phyloP scores from a whole-genome alignment of 1,140 invertebrate species.

The Drosophila baimaii region DNA sequence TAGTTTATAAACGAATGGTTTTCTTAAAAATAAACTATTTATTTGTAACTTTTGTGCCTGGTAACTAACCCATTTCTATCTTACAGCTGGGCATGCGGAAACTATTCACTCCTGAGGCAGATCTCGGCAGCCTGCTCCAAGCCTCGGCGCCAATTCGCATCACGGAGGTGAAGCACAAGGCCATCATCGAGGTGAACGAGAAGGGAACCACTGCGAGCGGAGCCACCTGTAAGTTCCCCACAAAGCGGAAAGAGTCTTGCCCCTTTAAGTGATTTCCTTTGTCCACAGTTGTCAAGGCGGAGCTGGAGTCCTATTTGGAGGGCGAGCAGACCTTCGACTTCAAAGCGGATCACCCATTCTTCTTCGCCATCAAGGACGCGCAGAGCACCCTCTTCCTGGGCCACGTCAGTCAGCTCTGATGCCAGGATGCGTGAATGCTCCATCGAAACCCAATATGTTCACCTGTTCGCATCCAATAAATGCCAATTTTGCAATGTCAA shows the following conservation, averaged over 20 bases:
- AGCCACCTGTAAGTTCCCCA: slow-evolving; percentile 69
- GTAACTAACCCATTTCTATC: slow-evolving; percentile 5
- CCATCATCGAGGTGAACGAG: slow-evolving; percentile 86
- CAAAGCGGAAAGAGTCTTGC: background rate
- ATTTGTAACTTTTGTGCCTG: too few relatives aligned
- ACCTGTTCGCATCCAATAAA: slow-evolving; percentile 37
- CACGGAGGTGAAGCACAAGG: slow-evolving; percentile 85
- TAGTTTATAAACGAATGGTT: too few relatives aligned
- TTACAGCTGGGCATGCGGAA: slow-evolving; percentile 85
- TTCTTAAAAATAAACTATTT: too few relatives aligned
- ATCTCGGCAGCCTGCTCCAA: slow-evolving; percentile 87
- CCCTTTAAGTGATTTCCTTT: background rate
- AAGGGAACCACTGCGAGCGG: slow-evolving; percentile 86
- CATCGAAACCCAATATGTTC: slow-evolving; percentile 10
- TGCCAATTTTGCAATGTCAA: slow-evolving; percentile 39
- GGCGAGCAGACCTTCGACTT: slow-evolving; percentile 43
- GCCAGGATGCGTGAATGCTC: background rate
- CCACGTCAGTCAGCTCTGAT: slow-evolving; percentile 44
- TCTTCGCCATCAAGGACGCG: slow-evolving; percentile 48
- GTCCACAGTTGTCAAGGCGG: slow-evolving; percentile 23
- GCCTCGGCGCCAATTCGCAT: slow-evolving; percentile 84
- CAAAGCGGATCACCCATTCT: slow-evolving; percentile 66
- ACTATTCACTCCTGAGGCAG: slow-evolving; percentile 86
- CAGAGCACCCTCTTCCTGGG: slow-evolving; percentile 51
- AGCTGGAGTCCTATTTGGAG: slow-evolving; percentile 13